A percentile compares a stretch with the other conserved stretches of the same genome.
Conservation (phyloP, 2,113 vertebrate species). For the Campylorhamphus procurvoides region DNA sequence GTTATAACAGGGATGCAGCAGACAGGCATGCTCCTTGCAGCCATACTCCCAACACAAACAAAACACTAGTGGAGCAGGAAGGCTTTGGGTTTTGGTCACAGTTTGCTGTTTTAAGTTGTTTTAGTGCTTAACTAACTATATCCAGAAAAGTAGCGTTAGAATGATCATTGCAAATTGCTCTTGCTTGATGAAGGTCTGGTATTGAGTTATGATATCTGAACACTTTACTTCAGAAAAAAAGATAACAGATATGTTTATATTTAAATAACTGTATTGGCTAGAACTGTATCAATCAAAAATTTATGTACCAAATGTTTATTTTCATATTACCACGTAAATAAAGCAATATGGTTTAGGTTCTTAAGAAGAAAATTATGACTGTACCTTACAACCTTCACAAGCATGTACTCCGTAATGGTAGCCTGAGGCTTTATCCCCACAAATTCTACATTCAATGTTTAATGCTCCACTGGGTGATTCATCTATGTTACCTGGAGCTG, state of each 20-base stretch:
- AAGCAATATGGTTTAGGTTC: slow-evolving; percentile 6
- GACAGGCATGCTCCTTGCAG: neutral
- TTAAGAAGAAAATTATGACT: slow-evolving; percentile 32
- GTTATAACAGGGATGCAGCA: neutral
- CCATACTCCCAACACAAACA: slow-evolving; percentile 38
- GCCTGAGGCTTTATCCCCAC: slow-evolving; percentile 94
- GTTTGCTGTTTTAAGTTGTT: neutral
- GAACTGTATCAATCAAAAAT: neutral
- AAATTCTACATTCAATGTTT: slow-evolving; percentile 92
- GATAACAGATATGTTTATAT: neutral
- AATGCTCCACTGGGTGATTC: slow-evolving; percentile 75
- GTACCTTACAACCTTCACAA: slow-evolving; percentile 98
- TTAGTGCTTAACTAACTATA: neutral
- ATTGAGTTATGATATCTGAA: neutral
- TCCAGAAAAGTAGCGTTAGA: neutral
- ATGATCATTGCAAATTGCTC: neutral
- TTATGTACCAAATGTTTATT: neutral
- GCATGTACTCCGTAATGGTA: slow-evolving; percentile 99
- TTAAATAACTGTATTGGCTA: neutral
- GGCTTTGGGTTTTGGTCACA: neutral
- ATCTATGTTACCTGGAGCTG: slow-evolving; percentile 67
- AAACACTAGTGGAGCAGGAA: slow-evolving; percentile 43
- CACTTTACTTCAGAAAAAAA: neutral
- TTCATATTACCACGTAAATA: slow-evolving; percentile 17
- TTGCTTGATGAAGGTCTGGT: slow-evolving; percentile 33